Conservation (phyloP, 2,797 vertebrate genomes). For the Myripristis jacobus region DNA sequence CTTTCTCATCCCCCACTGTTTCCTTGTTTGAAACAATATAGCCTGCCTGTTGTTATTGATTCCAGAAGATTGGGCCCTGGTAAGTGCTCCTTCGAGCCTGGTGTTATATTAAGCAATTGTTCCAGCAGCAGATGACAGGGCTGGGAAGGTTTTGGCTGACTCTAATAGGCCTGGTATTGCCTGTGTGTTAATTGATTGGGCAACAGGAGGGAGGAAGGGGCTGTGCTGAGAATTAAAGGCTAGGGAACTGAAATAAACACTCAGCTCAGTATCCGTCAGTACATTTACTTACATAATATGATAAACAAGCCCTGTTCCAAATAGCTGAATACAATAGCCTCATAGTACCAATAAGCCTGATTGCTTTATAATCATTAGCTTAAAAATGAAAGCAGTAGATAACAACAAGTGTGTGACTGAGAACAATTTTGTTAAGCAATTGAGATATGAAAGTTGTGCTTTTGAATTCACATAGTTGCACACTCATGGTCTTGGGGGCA, state of each 20-base stretch:
- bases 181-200: conserved; percentile 91
- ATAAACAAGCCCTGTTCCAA: conserved; percentile 18
- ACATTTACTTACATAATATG: conserved; percentile 13
- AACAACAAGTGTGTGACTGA: conserved; percentile 14
- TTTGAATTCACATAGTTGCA: neutral
- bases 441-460: neutral
- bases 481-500: neutral
- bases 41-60: conserved; percentile 89
- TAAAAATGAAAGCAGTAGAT: conserved; percentile 10
- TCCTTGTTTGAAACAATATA: conserved; percentile 84
- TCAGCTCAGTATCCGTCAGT: conserved; percentile 5
- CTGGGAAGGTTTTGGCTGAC: conserved; percentile 84
- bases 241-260: conserved; percentile 54
- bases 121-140: conserved; percentile 89
- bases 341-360: neutral
- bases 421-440: neutral
- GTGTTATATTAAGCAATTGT: conserved; percentile 91
- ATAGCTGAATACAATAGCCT: conserved; percentile 25
- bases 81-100: conserved; percentile 88
- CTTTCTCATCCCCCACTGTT: conserved; percentile 77
- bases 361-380: conserved; percentile 8
- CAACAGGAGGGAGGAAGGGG: conserved; percentile 68
- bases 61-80: conserved; percentile 81
- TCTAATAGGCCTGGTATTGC: conserved; percentile 87
- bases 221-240: conserved; percentile 50